Conservation (phyloP, 2,797 vertebrate genomes). For the Chloroceryle inda region DNA sequence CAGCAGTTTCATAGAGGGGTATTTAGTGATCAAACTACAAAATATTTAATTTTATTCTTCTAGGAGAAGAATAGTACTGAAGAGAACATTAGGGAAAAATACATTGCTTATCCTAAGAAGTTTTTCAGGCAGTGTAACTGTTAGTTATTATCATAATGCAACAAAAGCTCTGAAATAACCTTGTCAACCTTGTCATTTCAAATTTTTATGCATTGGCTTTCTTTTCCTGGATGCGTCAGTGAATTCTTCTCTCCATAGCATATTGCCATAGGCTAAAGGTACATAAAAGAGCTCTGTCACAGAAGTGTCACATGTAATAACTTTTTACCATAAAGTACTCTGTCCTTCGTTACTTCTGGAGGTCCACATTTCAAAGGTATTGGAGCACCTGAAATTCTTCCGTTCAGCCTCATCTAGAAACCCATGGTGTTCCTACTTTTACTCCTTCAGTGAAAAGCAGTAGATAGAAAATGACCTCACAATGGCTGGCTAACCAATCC, state of each 20-base stretch:
- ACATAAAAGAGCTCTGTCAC: slow-evolving; percentile 30
- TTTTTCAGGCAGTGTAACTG: neutral
- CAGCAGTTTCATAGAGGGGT: neutral
- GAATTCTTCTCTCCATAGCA: slow-evolving; percentile 33
- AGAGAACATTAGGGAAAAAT: neutral
- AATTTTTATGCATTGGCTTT: slow-evolving; percentile 20
- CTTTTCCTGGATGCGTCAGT: slow-evolving; percentile 35
- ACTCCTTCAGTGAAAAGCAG: neutral
- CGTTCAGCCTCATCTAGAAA: neutral
- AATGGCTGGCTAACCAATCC: neutral
- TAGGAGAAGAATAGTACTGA: neutral
- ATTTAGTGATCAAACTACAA: neutral
- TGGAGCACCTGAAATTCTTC: neutral
- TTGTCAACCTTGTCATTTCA: slow-evolving; percentile 63
- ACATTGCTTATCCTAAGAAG: neutral
- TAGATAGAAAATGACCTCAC: neutral
- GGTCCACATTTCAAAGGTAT: neutral
- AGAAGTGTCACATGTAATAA: slow-evolving; percentile 48
- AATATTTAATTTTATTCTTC: neutral
- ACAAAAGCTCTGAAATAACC: slow-evolving; percentile 56
- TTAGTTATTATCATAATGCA: slow-evolving; percentile 34
- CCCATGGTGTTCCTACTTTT: neutral
- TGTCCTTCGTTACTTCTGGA: neutral
- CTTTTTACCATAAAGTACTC: neutral
- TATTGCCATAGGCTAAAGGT: slow-evolving; percentile 52